Evolutionary conservation across 2,113 vertebrate genomes (phyloP).

Genomic region (Rallus limicola): DNA sequence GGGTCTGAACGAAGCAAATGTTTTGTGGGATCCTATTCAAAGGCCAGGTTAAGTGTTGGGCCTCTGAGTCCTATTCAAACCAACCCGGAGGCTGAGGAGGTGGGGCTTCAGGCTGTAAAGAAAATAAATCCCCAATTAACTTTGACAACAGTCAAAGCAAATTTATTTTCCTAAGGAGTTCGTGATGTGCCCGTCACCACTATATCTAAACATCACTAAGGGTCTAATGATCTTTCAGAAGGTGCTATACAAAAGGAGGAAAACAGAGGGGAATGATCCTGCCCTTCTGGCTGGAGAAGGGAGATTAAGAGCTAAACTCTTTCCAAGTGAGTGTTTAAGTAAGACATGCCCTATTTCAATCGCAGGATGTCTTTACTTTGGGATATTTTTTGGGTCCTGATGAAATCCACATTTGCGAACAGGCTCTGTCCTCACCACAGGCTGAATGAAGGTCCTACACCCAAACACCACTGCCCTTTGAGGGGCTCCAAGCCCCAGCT

Average conservation of each 20-base stretch:
- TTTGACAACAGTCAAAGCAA: background rate
- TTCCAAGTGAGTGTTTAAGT: background rate
- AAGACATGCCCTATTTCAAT: background rate
- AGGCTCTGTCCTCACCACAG: background rate
- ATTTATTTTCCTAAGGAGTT: conserved; percentile 9
- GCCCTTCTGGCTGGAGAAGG: background rate
- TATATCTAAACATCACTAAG: background rate
- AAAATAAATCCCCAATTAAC: conserved; percentile 8
- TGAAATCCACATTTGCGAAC: background rate
- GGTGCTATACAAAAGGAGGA: background rate
- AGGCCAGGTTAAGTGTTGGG: background rate
- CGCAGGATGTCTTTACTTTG: background rate
- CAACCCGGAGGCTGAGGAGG: background rate
- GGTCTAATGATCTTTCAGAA: background rate
- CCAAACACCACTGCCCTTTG: background rate
- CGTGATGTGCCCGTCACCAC: rapidly evolving
- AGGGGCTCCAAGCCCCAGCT: background rate
- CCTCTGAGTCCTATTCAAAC: background rate
- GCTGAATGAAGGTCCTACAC: background rate
- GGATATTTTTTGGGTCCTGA: background rate
- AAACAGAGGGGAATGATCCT: background rate
- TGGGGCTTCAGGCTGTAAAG: background rate
- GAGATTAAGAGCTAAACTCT: background rate
- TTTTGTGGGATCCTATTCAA: conserved; percentile 28
- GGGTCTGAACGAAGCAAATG: conserved; percentile 2